phyloP scores from a whole-genome alignment of 2,113 vertebrate species.

The Dipodomys stephensi region DNA sequence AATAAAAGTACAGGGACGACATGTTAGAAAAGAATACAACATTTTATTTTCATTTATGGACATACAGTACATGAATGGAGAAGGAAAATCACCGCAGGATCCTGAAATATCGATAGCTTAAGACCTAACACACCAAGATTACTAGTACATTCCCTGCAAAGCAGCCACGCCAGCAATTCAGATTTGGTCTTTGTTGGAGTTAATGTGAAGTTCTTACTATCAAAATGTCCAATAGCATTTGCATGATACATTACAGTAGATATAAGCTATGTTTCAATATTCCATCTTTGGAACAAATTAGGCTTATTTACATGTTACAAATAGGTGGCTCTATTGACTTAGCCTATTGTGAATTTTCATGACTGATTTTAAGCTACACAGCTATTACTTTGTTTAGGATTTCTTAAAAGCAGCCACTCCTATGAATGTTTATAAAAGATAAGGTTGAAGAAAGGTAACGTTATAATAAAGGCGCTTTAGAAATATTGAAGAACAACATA shows the following conservation, averaged over 20 bases:
- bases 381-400: constrained; percentile 73
- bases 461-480: constrained; percentile 83
- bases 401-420: constrained; percentile 79
- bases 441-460: constrained; percentile 74
- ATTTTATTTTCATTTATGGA: constrained; percentile 85
- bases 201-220: constrained; percentile 10
- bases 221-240: constrained; percentile 33
- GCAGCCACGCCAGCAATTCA: not conserved
- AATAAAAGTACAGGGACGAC: not conserved
- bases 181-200: constrained; percentile 60
- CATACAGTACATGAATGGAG: constrained; percentile 79
- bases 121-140: not conserved
- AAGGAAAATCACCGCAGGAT: constrained; percentile 77
- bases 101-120: constrained; percentile 68
- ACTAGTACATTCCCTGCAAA: not conserved
- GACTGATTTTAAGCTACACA: constrained; percentile 69
- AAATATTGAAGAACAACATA: constrained; percentile 83
- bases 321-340: constrained; percentile 30
- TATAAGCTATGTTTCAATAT: not conserved
- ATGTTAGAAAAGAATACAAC: constrained; percentile 84
- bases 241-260: constrained; percentile 38
- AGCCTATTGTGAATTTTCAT: constrained; percentile 57
- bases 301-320: constrained; percentile 51
- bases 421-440: constrained; percentile 78
- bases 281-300: constrained; percentile 64